Conservation (phyloP, 2,888 invertebrate genomes). For the Caradrina kadenii region DNA sequence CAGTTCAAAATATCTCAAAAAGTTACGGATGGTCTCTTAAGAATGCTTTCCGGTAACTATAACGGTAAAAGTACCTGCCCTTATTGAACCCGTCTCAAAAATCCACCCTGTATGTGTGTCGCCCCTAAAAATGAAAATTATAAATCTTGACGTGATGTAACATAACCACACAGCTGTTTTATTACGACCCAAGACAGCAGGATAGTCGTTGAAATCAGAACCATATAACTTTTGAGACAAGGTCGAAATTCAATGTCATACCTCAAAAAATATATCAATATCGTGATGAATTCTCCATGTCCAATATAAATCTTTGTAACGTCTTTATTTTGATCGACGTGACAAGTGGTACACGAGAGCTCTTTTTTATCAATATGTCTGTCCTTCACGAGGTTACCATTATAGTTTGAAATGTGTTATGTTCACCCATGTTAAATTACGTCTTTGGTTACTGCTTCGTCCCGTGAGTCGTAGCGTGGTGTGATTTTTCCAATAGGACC, state of each 20-base stretch:
- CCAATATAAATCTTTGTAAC: slow-evolving; percentile 17
- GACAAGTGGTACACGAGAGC: slow-evolving; percentile 6
- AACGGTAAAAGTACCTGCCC: no score
- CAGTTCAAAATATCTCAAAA: no score
- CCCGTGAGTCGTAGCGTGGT: no score
- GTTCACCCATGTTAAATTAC: no score
- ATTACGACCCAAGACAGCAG: background rate
- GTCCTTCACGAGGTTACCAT: background rate
- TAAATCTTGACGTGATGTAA: slow-evolving; percentile 1
- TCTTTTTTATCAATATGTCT: slow-evolving; percentile 8
- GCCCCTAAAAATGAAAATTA: background rate
- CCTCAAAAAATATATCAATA: background rate
- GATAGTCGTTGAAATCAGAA: background rate
- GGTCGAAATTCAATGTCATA: background rate
- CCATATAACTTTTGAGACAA: background rate
- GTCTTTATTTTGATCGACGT: slow-evolving; percentile 36
- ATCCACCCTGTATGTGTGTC: no score
- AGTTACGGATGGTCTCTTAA: no score
- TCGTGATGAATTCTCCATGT: slow-evolving; percentile 1
- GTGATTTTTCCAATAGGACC: no score
- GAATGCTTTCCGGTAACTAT: no score
- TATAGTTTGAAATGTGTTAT: background rate
- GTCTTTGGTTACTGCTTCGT: background rate
- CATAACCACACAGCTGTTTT: background rate
- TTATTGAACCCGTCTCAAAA: no score